A percentile compares a stretch with the other conserved stretches of the same genome.
phyloP scores from a whole-genome alignment of 2,797 vertebrate genomes.

The Myotis vivesi region DNA sequence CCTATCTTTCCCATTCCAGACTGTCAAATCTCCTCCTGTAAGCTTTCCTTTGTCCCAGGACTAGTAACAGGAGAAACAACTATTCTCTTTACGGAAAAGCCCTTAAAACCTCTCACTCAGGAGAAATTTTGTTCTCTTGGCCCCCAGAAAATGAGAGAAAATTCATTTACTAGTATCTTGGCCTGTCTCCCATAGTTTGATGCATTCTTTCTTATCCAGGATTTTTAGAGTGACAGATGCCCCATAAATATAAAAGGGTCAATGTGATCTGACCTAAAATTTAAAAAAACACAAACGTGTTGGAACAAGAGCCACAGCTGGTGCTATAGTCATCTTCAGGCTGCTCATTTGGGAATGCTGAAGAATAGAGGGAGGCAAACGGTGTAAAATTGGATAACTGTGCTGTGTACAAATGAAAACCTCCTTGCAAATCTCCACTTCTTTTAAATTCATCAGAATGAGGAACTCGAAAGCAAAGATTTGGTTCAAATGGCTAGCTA shows the following conservation, averaged over 20 bases:
- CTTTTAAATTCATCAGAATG: slow-evolving; percentile 36
- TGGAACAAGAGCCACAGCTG: slow-evolving; percentile 4
- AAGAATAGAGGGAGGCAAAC: background rate
- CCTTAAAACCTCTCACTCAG: background rate
- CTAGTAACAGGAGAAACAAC: background rate
- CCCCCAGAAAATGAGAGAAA: background rate
- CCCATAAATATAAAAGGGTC: slow-evolving; percentile 50
- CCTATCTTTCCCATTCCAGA: background rate
- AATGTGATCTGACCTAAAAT: slow-evolving; percentile 52
- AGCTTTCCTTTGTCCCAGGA: background rate
- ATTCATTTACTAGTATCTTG: background rate
- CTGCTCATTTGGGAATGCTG: slow-evolving; percentile 25
- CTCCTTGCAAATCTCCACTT: background rate
- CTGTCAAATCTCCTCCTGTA: background rate
- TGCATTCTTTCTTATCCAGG: slow-evolving; percentile 39
- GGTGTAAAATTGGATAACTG: background rate
- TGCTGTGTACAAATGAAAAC: background rate
- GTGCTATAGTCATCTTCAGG: background rate
- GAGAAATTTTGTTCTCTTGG: background rate
- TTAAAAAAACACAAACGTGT: slow-evolving; percentile 19
- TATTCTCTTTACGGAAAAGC: background rate
- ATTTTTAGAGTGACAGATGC: slow-evolving; percentile 51
- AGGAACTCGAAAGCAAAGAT: slow-evolving; percentile 40
- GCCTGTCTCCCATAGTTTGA: background rate
- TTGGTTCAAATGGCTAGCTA: slow-evolving; percentile 51